These are phyloP conservation scores for Leptoclinus maculatus DNA, from an alignment of 2,797 vertebrate genomes.

Conservation along the genomic window DNA sequence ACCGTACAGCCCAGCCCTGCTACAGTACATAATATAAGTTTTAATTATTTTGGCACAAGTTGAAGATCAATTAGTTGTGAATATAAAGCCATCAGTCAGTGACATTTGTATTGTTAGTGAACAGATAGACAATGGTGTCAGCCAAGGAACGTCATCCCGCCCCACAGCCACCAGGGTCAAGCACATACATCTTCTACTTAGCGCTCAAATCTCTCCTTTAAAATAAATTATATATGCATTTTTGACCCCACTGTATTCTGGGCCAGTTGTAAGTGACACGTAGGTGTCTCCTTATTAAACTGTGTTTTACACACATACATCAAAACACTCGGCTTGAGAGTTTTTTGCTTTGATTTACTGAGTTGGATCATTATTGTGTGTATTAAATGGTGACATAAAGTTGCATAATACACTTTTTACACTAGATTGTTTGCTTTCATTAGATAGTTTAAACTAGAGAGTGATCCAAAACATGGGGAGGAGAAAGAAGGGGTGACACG, in stretches of 20 bases:
- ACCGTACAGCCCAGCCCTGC: not conserved
- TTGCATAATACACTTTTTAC: too few relatives aligned
- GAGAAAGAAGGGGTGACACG: too few relatives aligned
- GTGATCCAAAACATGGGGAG: too few relatives aligned
- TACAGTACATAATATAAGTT: not conserved
- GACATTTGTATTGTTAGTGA: constrained; percentile 30
- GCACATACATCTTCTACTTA: constrained; percentile 16
- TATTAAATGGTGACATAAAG: too few relatives aligned
- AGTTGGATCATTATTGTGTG: too few relatives aligned
- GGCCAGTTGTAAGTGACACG: not conserved
- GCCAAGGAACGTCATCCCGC: constrained; percentile 12
- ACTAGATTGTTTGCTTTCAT: too few relatives aligned
- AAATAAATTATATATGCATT: not conserved
- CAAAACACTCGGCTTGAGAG: too few relatives aligned
- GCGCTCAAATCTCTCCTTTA: not conserved
- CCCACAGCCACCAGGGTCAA: not conserved
- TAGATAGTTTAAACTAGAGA: too few relatives aligned
- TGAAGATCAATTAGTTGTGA: not conserved
- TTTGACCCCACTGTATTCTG: constrained; percentile 9
- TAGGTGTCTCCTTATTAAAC: not conserved
- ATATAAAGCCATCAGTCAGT: constrained; percentile 11
- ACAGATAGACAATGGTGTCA: constrained; percentile 29
- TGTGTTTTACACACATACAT: too few relatives aligned
- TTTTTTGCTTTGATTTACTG: too few relatives aligned
- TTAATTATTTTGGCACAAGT: not conserved